A percentile compares a stretch with the other conserved stretches of the same genome.
phyloP scores from a whole-genome alignment of 2,113 vertebrate genomes.

The Apistogramma diplotaenia region DNA sequence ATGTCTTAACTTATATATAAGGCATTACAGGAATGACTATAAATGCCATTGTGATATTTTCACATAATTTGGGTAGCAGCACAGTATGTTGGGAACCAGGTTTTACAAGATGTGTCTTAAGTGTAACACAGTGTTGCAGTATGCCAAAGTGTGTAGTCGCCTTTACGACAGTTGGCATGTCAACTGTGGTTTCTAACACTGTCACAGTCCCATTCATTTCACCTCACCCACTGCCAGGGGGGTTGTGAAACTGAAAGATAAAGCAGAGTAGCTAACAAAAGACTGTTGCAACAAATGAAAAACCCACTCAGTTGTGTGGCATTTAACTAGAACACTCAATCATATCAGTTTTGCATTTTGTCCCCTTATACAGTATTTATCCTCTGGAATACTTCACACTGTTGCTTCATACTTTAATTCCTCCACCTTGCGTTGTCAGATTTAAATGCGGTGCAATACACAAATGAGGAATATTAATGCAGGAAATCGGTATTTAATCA shows the following conservation, averaged over 20 bases:
- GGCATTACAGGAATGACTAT: neutral
- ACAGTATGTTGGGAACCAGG: neutral
- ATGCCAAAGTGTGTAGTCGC: neutral
- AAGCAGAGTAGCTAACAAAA: conserved; percentile 44
- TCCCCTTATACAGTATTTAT: neutral
- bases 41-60: neutral
- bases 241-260: conserved; percentile 59
- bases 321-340: neutral
- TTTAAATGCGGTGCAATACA: neutral
- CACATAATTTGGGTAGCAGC: neutral
- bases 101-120: neutral
- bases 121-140: neutral
- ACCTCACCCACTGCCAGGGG: neutral
- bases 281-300: neutral
- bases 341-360: neutral
- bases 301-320: neutral
- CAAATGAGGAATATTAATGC: neutral
- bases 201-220: conserved; percentile 38
- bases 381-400: neutral
- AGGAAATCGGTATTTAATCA: neutral
- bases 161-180: conserved; percentile 23
- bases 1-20: neutral
- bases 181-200: neutral
- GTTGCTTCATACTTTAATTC: neutral
- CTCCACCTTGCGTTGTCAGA: neutral